phyloP scores from a whole-genome alignment of 2,113 vertebrate genomes.

The Podarcis muralis region DNA sequence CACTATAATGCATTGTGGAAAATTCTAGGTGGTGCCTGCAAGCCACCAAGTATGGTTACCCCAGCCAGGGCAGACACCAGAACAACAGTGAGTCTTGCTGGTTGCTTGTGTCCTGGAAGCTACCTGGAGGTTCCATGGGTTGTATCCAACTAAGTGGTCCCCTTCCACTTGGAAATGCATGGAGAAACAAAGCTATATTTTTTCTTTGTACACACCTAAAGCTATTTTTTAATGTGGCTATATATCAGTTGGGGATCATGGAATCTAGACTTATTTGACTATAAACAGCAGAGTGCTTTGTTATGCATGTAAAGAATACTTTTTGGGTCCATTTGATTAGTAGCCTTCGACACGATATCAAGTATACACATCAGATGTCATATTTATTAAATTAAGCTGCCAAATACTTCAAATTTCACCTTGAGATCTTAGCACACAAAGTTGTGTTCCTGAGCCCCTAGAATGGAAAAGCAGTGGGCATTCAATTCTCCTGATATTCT shows the following conservation, averaged over 20 bases:
- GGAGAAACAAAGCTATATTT: too few relatives aligned
- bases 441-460: not conserved
- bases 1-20: too few relatives aligned
- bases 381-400: not conserved
- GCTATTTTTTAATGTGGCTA: not conserved
- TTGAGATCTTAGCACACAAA: not conserved
- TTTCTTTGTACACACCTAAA: not conserved
- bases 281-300: not conserved
- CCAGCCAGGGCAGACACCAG: too few relatives aligned
- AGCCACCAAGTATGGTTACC: too few relatives aligned
- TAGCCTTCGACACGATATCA: not conserved
- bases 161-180: too few relatives aligned
- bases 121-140: too few relatives aligned
- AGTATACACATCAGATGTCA: not conserved
- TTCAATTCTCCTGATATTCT: not conserved
- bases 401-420: not conserved
- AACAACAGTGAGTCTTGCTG: too few relatives aligned
- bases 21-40: too few relatives aligned
- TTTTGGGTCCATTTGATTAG: not conserved
- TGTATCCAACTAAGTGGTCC: too few relatives aligned
- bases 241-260: too few relatives aligned
- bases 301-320: not conserved
- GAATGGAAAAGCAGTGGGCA: not conserved
- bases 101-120: too few relatives aligned
- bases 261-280: not conserved